These are phyloP conservation scores for Sturnus vulgaris DNA, from an alignment of 2,113 vertebrate genomes.

Conservation along the genomic window DNA sequence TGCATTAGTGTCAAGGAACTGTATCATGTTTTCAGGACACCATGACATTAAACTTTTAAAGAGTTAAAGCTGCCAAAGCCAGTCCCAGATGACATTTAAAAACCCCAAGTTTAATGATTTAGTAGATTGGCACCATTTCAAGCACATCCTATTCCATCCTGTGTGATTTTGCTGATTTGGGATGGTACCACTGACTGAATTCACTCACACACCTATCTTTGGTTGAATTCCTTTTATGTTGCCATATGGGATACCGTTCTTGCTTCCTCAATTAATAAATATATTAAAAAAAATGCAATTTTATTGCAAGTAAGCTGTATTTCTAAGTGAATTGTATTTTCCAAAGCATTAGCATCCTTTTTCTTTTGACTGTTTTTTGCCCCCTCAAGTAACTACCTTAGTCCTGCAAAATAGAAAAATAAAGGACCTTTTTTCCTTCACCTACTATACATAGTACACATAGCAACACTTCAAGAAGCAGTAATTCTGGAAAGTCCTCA, in stretches of 20 bases:
- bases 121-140: not conserved
- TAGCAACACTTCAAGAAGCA: not conserved
- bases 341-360: not conserved
- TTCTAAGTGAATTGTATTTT: not conserved
- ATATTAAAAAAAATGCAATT: not conserved
- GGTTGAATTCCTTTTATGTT: not conserved
- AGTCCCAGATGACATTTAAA: constrained; percentile 9
- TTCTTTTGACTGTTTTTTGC: not conserved
- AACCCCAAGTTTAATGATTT: constrained; percentile 34
- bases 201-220: not conserved
- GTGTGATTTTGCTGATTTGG: not conserved
- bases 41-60: constrained; percentile 52
- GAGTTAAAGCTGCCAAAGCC: constrained; percentile 40
- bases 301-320: not conserved
- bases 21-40: constrained; percentile 39
- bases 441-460: not conserved
- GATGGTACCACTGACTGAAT: not conserved
- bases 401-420: not conserved
- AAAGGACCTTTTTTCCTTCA: not conserved
- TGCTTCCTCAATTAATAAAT: not conserved
- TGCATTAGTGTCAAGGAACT: not conserved
- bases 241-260: not conserved
- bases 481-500: not conserved
- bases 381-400: not conserved
- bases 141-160: not conserved